A percentile compares a stretch with the other conserved stretches of the same genome.
Conservation (phyloP, 2,113 vertebrate species). For the Varanus salvator region DNA sequence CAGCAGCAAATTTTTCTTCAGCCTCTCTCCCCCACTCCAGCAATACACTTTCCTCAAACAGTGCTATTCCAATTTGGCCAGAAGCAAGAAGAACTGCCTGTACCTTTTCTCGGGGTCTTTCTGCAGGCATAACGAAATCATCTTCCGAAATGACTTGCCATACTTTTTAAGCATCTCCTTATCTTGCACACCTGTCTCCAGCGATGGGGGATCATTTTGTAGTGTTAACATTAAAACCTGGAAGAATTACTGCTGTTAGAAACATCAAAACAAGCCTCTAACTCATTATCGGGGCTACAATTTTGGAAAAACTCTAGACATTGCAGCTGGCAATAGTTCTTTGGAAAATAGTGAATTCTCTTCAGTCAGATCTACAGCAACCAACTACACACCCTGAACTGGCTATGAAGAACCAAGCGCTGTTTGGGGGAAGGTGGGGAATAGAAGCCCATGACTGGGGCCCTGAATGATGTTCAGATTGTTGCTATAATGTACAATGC, state of each 20-base stretch:
- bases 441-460: not conserved
- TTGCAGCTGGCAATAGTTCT: not conserved
- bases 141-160: slow-evolving; percentile 98
- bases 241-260: slow-evolving; percentile 50
- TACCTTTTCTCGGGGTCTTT: slow-evolving; percentile 99
- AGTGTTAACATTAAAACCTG: slow-evolving; percentile 98
- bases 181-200: slow-evolving; percentile 97
- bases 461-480: not conserved
- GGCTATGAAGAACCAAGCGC: too few relatives aligned
- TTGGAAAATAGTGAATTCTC: not conserved
- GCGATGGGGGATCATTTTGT: slow-evolving; percentile 94
- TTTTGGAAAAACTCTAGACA: not conserved
- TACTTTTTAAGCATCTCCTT: slow-evolving; percentile 99
- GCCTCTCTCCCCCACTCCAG: slow-evolving; percentile 22
- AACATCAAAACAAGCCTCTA: not conserved
- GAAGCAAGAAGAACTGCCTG: not conserved
- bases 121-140: slow-evolving; percentile 96
- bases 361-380: not conserved
- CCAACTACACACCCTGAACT: not conserved
- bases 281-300: not conserved
- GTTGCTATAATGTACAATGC: too few relatives aligned
- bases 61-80: not conserved
- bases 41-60: not conserved
- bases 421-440: too few relatives aligned
- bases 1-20: not conserved